phyloP scores from a whole-genome alignment of 2,797 vertebrate genomes.

The Melanotaenia parkinsoni region DNA sequence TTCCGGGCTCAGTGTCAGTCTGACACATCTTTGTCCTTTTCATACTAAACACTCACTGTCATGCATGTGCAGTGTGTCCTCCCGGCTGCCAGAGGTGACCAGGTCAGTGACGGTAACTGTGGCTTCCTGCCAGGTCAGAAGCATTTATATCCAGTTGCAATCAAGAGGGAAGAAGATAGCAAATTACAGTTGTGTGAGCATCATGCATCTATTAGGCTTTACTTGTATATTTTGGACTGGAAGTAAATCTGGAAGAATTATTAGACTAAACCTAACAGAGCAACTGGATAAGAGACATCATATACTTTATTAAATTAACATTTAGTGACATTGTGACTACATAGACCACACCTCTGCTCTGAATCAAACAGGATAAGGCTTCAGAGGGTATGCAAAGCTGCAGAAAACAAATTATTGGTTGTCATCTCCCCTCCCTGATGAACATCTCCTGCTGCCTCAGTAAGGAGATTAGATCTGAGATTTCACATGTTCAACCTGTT shows the following conservation, averaged over 20 bases:
- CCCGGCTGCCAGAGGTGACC: conserved; percentile 39
- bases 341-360: no score
- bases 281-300: no score
- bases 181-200: conserved; percentile 3
- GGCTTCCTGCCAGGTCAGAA: conserved; percentile 55
- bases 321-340: no score
- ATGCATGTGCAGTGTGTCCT: conserved; percentile 20
- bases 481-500: no score
- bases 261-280: no score
- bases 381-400: no score
- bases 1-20: not conserved
- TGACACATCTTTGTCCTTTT: conserved; percentile 23
- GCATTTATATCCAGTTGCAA: conserved; percentile 40
- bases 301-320: no score
- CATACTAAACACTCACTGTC: conserved; percentile 13
- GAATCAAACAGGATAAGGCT: no score
- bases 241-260: not conserved
- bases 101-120: conserved; percentile 55
- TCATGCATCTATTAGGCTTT: not conserved
- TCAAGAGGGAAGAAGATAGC: conserved; percentile 11
- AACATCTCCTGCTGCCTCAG: no score
- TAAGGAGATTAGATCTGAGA: no score
- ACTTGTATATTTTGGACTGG: not conserved
- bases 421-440: no score
- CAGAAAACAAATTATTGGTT: no score